Evolutionary conservation across 1,140 invertebrate genomes (phyloP).

Genomic region (Brachionus asplanchnoidis): DNA sequence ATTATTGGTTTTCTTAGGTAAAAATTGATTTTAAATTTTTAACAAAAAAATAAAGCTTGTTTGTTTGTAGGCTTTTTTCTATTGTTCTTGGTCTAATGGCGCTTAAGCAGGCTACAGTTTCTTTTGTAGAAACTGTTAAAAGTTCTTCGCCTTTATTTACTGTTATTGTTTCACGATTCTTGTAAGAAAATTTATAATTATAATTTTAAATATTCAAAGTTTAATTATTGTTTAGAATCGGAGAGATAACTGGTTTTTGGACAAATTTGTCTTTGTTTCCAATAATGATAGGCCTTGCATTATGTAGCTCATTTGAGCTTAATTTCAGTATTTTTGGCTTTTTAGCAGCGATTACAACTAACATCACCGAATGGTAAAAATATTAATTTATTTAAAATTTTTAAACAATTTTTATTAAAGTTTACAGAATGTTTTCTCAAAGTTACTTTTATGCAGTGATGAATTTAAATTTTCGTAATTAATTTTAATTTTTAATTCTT

Average conservation of each 20-base stretch:
- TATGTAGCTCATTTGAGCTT: conserved; percentile 76
- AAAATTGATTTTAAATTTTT: too few species aligned
- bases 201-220: background rate
- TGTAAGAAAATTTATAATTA: conserved; percentile 61
- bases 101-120: conserved; percentile 75
- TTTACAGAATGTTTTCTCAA: conserved; percentile 78
- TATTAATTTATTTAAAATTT: conserved; percentile 25
- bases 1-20: conserved; percentile 71
- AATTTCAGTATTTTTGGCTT: conserved; percentile 74
- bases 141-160: conserved; percentile 78
- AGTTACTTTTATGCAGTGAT: conserved; percentile 73
- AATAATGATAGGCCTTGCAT: conserved; percentile 74
- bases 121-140: conserved; percentile 80
- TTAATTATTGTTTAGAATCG: conserved; percentile 49
- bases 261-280: conserved; percentile 74
- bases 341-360: conserved; percentile 71
- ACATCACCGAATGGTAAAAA: conserved; percentile 72
- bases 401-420: conserved; percentile 53
- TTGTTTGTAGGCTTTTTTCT: conserved; percentile 58
- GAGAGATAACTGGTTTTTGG: conserved; percentile 69
- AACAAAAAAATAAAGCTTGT: background rate
- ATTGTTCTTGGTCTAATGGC: conserved; percentile 70
- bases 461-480: conserved; percentile 74
- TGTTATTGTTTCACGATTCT: conserved; percentile 68
- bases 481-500: conserved; percentile 41